Evolutionary conservation across 1,140 invertebrate species (phyloP).

Genomic region (Bombus picipes): DNA sequence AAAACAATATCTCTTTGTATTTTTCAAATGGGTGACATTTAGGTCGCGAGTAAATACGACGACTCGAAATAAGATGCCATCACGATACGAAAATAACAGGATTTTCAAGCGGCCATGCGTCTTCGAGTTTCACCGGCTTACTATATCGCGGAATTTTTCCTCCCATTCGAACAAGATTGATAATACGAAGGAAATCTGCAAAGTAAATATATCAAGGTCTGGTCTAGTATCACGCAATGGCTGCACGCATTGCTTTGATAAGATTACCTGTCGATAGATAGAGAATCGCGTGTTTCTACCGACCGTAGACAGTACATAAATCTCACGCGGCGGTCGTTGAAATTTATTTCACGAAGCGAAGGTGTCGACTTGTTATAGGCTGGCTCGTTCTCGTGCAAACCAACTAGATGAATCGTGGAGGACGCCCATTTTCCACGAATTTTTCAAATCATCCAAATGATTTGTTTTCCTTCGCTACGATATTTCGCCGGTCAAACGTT

Average conservation of each 20-base stretch:
- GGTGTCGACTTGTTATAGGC: neutral
- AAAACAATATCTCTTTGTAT: too few relatives aligned
- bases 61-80: neutral
- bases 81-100: neutral
- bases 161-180: slow-evolving; percentile 7
- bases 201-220: slow-evolving; percentile 27
- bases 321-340: slow-evolving; percentile 8
- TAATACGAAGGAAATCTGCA: slow-evolving; percentile 9
- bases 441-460: neutral
- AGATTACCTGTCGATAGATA: slow-evolving; percentile 45
- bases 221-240: slow-evolving; percentile 6
- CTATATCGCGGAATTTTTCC: slow-evolving; percentile 7
- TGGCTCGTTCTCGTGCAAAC: neutral
- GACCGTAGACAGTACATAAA: slow-evolving; percentile 23
- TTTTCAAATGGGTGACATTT: too few relatives aligned
- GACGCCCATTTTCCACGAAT: neutral
- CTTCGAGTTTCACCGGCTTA: neutral
- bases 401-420: neutral
- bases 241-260: slow-evolving; percentile 21
- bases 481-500: neutral
- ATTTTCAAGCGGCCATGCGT: neutral
- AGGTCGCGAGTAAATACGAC: neutral
- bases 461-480: neutral
- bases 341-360: slow-evolving; percentile 5
- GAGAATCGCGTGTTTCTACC: slow-evolving; percentile 24